phyloP scores from a whole-genome alignment of 2,888 invertebrate genomes.

The Acrobasis repandana region DNA sequence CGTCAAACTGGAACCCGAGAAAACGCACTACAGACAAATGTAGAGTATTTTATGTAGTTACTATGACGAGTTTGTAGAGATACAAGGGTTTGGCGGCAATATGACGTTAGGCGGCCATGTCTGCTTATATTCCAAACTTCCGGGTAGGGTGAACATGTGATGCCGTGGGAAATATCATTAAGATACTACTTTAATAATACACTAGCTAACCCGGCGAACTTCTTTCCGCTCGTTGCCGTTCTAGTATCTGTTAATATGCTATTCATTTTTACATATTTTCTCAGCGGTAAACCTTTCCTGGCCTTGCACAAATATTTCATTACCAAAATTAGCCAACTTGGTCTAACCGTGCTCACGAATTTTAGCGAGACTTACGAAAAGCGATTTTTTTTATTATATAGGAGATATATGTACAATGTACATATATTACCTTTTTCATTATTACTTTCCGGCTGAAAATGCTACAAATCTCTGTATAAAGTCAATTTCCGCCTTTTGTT shows the following conservation, averaged over 20 bases:
- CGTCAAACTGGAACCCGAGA: conserved; percentile 35
- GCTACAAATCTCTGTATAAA: background rate
- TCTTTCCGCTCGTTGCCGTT: no score
- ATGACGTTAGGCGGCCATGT: conserved; percentile 24
- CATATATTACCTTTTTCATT: no score
- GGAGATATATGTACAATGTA: no score
- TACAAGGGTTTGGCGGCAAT: conserved; percentile 25
- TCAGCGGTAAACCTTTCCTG: no score
- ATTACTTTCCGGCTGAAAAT: background rate
- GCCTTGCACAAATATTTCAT: no score
- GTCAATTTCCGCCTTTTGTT: conserved; percentile 5
- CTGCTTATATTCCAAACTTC: conserved; percentile 44
- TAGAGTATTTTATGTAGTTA: conserved; percentile 26
- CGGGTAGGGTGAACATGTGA: conserved; percentile 36
- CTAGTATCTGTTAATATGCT: no score
- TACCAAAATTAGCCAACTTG: no score
- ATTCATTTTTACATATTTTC: no score
- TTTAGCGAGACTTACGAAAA: no score
- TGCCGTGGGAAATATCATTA: conserved; percentile 38
- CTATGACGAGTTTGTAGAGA: conserved; percentile 13
- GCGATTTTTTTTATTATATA: no score
- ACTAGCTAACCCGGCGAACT: no score
- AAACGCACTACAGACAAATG: conserved; percentile 28
- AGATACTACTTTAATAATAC: background rate
- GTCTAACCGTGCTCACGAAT: no score